Evolutionary conservation across 2,113 vertebrate species (phyloP).

Genomic region (Rhinoderma darwinii): DNA sequence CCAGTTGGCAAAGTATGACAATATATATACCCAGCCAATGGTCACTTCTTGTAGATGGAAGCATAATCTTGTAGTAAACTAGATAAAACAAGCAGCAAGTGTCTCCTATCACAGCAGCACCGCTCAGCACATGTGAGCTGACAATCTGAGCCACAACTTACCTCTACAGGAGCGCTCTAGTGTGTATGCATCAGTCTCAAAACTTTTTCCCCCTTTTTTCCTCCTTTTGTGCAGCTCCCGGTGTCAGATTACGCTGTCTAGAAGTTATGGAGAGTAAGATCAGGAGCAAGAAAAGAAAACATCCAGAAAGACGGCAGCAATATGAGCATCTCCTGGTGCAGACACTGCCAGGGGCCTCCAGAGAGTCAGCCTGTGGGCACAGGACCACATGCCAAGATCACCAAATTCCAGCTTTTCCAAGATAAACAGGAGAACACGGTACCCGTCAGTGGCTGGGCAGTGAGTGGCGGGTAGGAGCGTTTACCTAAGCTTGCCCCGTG

Average conservation of each 20-base stretch:
- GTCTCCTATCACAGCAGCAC: background rate
- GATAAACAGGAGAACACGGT: background rate
- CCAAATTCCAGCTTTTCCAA: background rate
- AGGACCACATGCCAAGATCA: constrained; percentile 15
- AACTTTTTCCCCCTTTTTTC: too few relatives aligned
- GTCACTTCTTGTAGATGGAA: too few relatives aligned
- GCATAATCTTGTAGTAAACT: too few relatives aligned
- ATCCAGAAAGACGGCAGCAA: constrained; percentile 23
- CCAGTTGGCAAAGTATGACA: too few relatives aligned
- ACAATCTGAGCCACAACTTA: background rate
- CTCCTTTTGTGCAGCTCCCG: background rate
- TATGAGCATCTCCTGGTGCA: constrained; percentile 29
- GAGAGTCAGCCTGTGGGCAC: background rate
- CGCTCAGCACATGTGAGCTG: too few relatives aligned
- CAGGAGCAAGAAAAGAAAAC: background rate
- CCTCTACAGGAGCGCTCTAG: background rate
- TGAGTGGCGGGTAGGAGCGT: background rate
- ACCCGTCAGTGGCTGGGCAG: background rate
- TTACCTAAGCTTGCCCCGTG: background rate
- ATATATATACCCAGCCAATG: too few relatives aligned
- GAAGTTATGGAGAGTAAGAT: constrained; percentile 11
- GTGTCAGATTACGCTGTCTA: background rate
- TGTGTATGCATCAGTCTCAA: background rate
- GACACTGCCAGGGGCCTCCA: constrained; percentile 22
- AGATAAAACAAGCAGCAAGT: background rate